phyloP scores from a whole-genome alignment of 2,888 invertebrate genomes.

The Callimorpha dominula region DNA sequence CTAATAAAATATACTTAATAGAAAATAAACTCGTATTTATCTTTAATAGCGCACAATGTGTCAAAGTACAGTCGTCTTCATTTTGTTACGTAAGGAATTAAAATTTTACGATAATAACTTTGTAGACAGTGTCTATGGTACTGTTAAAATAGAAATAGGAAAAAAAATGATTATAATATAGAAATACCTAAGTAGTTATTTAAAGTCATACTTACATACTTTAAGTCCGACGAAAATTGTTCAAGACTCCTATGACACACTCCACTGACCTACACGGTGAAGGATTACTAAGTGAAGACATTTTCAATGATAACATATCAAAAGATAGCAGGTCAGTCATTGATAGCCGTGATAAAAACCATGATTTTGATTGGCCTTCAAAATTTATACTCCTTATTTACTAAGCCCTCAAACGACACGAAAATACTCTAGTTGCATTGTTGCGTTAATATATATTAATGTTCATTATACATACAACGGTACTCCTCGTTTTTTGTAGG shows the following conservation, averaged over 20 bases:
- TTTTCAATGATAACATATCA: conserved; percentile 11
- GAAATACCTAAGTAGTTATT: neutral
- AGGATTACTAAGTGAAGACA: conserved; percentile 9
- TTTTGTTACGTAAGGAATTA: conserved; percentile 5
- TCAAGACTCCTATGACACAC: conserved; percentile 1
- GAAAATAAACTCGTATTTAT: neutral
- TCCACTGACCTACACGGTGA: conserved; percentile 9
- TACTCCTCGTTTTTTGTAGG: neutral
- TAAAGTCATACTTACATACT: conserved; percentile 7
- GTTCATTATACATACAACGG: neutral
- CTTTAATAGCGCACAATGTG: neutral
- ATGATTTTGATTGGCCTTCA: conserved; percentile 8
- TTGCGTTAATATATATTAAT: neutral
- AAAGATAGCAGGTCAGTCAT: conserved; percentile 4
- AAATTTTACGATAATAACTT: neutral
- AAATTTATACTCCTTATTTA: neutral
- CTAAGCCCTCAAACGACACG: too few relatives aligned
- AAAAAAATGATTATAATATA: neutral
- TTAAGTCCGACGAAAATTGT: conserved; percentile 5
- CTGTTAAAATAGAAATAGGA: neutral
- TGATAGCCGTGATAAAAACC: conserved; percentile 10
- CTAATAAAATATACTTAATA: neutral
- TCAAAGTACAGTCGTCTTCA: neutral
- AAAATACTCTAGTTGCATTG: too few relatives aligned
- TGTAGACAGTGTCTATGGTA: neutral